Evolutionary conservation across 2,888 invertebrate species (phyloP), one percentile per base, ranked within the genome.

Genomic region (Rhamnusium bicolor): DNA sequence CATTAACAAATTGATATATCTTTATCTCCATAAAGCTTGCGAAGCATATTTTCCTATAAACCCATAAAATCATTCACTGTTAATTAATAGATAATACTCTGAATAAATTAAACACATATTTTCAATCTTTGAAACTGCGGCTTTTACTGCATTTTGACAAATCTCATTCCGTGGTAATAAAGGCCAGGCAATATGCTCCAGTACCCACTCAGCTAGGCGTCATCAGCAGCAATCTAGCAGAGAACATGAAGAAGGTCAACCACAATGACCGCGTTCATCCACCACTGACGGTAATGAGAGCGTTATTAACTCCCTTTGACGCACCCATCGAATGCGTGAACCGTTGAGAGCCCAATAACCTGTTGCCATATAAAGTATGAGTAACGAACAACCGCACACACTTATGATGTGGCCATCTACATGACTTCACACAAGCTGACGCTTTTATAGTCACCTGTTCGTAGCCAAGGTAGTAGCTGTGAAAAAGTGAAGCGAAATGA

Each of bases 301-400:
- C 79, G 76, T 81, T 80, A 81, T 81, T 80, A 79, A 80, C 78
- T 80, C 80, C 74, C 79, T 81, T 80, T 81, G 81, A 79, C 79
- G 76, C 78, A 78, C 74, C 75, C 71, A 75, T 74, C 77, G 75
- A 66, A 73, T 76, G 75, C 77, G 76, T 78, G 69, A 74, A 76
- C 73, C 76, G 76, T 79, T 61, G 71, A 78, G 75, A 68, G 74
- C 69, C 71, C 77, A 70, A 76, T 79, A 77, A 80, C 79, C 80
- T 80, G 80, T 79, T 78, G 80, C 74, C 72, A 61, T 18, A 65
- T 70, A 69, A 74, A 69, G 74, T 49, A 24, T 47, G 47, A 40
- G 63, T 65, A 54, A 70, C 54, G 62, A 63, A 54, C 56, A 29
- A 49, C 62, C 69, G 27, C 63, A 56, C 63, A 56, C 69, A 62